These are phyloP conservation scores for Falco cherrug DNA, from an alignment of 2,797 vertebrate genomes.

Conservation along the genomic window DNA sequence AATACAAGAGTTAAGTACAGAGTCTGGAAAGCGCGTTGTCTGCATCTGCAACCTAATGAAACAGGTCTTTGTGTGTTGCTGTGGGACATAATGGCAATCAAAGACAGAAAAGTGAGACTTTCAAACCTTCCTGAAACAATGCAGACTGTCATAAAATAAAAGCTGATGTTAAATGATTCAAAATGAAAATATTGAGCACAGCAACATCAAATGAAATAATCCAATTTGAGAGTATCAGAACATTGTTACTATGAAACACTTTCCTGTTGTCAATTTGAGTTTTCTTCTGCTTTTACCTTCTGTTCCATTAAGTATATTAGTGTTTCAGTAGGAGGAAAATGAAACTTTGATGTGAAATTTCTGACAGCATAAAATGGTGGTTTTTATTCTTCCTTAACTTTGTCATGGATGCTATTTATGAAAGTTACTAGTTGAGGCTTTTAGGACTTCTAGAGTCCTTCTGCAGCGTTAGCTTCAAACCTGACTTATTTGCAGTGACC, in stretches of 20 bases:
- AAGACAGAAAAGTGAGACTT: neutral
- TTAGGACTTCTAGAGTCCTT: neutral
- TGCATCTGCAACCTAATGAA: neutral
- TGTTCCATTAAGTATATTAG: neutral
- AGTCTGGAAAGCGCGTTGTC: rapidly evolving
- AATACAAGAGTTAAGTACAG: rapidly evolving
- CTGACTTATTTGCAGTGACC: neutral
- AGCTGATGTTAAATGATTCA: neutral
- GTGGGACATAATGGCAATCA: neutral
- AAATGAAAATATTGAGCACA: neutral
- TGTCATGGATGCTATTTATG: neutral
- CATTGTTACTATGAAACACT: rapidly evolving
- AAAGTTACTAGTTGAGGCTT: neutral
- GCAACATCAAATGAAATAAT: neutral
- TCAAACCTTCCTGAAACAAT: neutral
- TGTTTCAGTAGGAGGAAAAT: neutral
- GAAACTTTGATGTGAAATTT: neutral
- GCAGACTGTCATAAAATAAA: neutral
- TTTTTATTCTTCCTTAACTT: neutral
- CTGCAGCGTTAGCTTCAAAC: neutral
- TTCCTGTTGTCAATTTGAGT: neutral
- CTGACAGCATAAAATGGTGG: neutral
- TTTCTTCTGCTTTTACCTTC: neutral
- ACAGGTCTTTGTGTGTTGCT: neutral
- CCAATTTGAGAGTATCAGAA: neutral